Base-by-base conservation (phyloP, 1,140 invertebrate species). In the Drosophila kurseongensis region DNA sequence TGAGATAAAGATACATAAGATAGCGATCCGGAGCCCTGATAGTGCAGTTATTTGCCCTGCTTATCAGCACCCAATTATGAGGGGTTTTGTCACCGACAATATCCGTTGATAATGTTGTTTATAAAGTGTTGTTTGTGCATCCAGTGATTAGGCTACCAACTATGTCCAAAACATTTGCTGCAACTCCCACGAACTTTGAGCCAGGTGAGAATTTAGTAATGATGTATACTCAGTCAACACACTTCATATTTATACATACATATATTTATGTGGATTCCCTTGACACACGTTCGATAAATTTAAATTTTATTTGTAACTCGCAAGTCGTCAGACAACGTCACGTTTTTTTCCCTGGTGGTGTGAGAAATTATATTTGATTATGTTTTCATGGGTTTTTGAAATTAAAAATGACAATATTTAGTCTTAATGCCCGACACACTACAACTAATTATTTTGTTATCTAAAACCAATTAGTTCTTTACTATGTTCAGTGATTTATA, bases 101-200 rank as follows among this genome's bases (percentile, higher is more conserved):
- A 10, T 14, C 41, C 12, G 9, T 7, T 59, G 52, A 72, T 72
- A 47, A 56, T 13, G 16, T 9, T 47, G 29, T 56, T 29, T 45
- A 42, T 52, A 51, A 18, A 10, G 8, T 27, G 32, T 50, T 58
- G 13, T 55, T 29, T 55, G 52, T 35, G 32, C 29, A 74, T 61
- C 48, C 58, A 74, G 3, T 61, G 57, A 74, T 74, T 74, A 61
- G 69, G 71, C 71, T 74, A 74, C 71, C 69, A 62, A 50, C 42
- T 71, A 48, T 8, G 32, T 2, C 9, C 16, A 14, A 12, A 50
- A 44, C 72, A 75, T n/a, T 44, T 65, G 72, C 27, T 42, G 52
- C 13, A 38, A 14, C 51, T 75, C 71, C 58, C 72, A 75, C 12
- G 71, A 42, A 57, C 72, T 65, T 75, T 75, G 69, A 27, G 27